Conservation (phyloP, 2,797 vertebrate species). For the Hemitrygon akajei region DNA sequence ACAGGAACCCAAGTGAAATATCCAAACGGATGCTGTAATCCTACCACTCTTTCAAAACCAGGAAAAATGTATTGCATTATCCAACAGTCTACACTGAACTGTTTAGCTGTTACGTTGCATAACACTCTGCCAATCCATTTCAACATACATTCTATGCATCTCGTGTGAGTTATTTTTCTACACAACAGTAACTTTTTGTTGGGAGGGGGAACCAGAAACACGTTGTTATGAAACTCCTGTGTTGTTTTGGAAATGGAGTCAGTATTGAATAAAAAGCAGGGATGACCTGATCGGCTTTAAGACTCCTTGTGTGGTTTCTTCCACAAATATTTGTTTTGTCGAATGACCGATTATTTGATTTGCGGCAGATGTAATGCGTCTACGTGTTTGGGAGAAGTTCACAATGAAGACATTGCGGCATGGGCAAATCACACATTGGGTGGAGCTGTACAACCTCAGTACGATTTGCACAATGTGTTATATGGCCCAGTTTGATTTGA, state of each 20-base stretch:
- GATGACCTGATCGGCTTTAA: background rate
- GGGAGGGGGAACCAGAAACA: background rate
- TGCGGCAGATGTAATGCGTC: conserved; percentile 62
- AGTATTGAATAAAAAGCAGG: background rate
- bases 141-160: background rate
- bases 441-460: conserved; percentile 44
- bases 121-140: background rate
- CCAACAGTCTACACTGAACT: background rate
- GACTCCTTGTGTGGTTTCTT: conserved; percentile 48
- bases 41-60: conserved; percentile 14
- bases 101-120: background rate
- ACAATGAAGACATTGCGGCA: conserved; percentile 65
- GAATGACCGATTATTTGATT: conserved; percentile 65
- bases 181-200: background rate
- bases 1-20: conserved; percentile 15
- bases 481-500: background rate
- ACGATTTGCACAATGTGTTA: background rate
- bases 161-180: background rate
- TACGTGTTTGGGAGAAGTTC: conserved; percentile 58
- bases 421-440: conserved; percentile 55
- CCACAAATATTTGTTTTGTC: conserved; percentile 62
- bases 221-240: background rate
- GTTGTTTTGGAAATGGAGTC: background rate
- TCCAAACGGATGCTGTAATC: background rate
- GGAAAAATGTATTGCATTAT: background rate